Base-by-base conservation (phyloP, 2,888 invertebrate species). In the Patella caerulea region DNA sequence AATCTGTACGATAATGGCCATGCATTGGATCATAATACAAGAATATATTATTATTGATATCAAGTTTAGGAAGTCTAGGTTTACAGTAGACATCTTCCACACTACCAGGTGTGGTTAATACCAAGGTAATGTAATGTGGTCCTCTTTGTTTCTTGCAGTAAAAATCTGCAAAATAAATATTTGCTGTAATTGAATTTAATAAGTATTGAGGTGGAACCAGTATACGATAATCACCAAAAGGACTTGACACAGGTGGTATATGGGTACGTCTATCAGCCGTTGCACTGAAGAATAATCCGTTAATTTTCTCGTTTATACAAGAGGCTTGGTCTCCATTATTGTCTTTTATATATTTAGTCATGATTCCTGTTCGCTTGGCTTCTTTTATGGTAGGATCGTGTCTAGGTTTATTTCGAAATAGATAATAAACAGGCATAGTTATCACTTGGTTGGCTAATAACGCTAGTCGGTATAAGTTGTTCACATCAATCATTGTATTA, bases 131-230 rank as follows among this genome's bases (percentile, higher is more conserved):
- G 77, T 91, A 90, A 82, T 91, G 91, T 9, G 82, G 81, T 14
- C 77, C 75, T 71, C 84, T 83, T 19, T 19, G 65, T 19, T 19
- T 24, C 82, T 88, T 89, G 83, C 91, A 91, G 83, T 91, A 91
- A 83, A 90, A 91, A 79, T 91, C 91, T 19, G 88, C 85, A 78
- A 91, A 91, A 77, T 91, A 91, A 73, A 90, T 77, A 34, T 83
- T 81, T n/a, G 65, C 71, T 29, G 55, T 52, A 45, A 45, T 45
- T 45, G 45, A 1, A 45, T 45, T 45, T 7, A 83, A 74, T 12
- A 83, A 56, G 5, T 70, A 12, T 5, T 56, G 5, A n/a, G 80
- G 77, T n/a, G 78, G 79, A 52, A 83, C 77, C 69, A 80, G 74
- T 17, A 83, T 69, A 53, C 83, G 72, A 5, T 71, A 69, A 14